A percentile compares a stretch with the other conserved stretches of the same genome.
These are phyloP conservation scores for Syritta pipiens DNA, from an alignment of 2,888 invertebrate species.

Conservation along the genomic window DNA sequence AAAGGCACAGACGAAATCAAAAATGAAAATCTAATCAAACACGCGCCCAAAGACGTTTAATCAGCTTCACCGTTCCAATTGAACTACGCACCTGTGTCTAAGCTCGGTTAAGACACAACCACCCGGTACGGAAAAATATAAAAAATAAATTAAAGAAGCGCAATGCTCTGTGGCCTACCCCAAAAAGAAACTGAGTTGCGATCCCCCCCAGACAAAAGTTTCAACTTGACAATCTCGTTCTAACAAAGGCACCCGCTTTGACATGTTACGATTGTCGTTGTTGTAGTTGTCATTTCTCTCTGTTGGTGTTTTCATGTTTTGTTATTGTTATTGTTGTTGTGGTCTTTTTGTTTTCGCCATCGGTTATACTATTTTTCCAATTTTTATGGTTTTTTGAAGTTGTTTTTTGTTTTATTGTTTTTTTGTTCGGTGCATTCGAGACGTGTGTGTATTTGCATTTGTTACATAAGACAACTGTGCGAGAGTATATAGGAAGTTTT, in stretches of 20 bases:
- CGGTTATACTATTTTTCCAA: conserved; percentile 30
- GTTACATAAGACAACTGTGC: conserved; percentile 41
- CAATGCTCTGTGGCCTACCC: conserved; percentile 3
- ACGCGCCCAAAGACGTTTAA: conserved; percentile 39
- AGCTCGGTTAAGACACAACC: not conserved
- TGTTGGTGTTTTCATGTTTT: not conserved
- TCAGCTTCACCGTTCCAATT: conserved; percentile 39
- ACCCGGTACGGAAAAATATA: conserved; percentile 9
- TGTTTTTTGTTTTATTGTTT: conserved; percentile 25
- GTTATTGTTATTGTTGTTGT: not conserved
- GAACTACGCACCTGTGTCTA: conserved; percentile 40
- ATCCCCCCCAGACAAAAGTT: conserved; percentile 18
- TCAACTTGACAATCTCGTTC: conserved; percentile 52
- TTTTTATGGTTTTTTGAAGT: conserved; percentile 29
- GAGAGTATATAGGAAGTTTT: conserved; percentile 52
- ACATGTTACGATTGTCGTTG: not conserved
- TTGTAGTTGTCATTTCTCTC: not conserved
- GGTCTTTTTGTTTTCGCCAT: conserved; percentile 23
- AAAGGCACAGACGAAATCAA: not conserved
- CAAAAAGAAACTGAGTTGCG: conserved; percentile 43
- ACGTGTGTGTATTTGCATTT: conserved; percentile 66
- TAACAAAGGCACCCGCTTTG: conserved; percentile 38
- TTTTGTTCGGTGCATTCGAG: conserved; percentile 49
- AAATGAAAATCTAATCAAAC: no score
- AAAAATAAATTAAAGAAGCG: no score